Percentiles rank a stretch among this genome's conserved stretches.
Conservation (phyloP, 2,797 vertebrate species). For the Valencia hispanica region DNA sequence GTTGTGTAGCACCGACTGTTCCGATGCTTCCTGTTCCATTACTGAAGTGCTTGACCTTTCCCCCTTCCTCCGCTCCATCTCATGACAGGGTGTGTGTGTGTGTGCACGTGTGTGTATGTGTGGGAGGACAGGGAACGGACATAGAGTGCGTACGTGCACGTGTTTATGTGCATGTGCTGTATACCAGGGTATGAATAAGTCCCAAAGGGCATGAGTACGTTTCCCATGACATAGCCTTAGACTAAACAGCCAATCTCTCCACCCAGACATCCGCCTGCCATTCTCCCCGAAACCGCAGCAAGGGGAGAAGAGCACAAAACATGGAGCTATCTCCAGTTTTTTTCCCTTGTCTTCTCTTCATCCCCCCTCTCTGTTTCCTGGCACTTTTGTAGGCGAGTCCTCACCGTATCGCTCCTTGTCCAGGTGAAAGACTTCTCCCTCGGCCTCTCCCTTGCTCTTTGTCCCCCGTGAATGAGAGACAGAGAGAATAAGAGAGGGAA, state of each 20-base stretch:
- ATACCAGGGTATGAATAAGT: slow-evolving; percentile 70
- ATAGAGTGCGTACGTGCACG: slow-evolving; percentile 51
- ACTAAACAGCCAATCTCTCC: slow-evolving; percentile 81
- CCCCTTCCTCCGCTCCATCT: slow-evolving; percentile 64
- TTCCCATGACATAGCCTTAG: slow-evolving; percentile 82
- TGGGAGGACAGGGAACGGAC: slow-evolving; percentile 69
- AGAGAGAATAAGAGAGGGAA: slow-evolving; percentile 70
- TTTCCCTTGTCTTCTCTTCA: slow-evolving; percentile 37
- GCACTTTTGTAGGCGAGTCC: slow-evolving; percentile 63
- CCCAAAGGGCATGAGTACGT: slow-evolving; percentile 74
- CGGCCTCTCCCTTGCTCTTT: slow-evolving; percentile 68
- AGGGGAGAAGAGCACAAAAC: slow-evolving; percentile 64
- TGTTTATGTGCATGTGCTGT: slow-evolving; percentile 57
- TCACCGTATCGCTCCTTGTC: slow-evolving; percentile 71
- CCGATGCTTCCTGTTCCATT: slow-evolving; percentile 82
- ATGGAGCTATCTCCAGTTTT: slow-evolving; percentile 62
- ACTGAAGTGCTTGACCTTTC: slow-evolving; percentile 81
- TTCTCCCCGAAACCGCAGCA: slow-evolving; percentile 67
- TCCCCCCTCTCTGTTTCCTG: slow-evolving; percentile 43
- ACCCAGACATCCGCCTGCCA: slow-evolving; percentile 81
- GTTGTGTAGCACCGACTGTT: slow-evolving; percentile 74
- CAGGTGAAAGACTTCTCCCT: slow-evolving; percentile 82
- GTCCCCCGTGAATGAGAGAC: slow-evolving; percentile 69
- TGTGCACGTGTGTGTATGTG: slow-evolving; percentile 59
- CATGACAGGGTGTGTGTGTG: slow-evolving; percentile 55